A percentile compares a stretch with the other conserved stretches of the same genome.
These are phyloP conservation scores for Trypoxylon attenuatum DNA, from an alignment of 2,888 invertebrate species.

Conservation along the genomic window DNA sequence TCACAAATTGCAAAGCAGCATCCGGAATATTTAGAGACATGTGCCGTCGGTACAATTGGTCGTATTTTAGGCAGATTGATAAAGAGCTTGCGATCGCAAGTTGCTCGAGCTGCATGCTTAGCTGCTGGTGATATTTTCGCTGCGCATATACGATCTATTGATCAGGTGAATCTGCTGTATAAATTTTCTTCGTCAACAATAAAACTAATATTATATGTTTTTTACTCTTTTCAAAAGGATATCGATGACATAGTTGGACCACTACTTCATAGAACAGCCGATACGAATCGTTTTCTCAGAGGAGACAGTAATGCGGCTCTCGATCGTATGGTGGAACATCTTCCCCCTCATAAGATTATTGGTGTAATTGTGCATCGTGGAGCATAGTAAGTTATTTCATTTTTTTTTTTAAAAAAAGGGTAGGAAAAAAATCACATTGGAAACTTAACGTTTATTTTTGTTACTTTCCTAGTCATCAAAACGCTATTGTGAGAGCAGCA, in stretches of 20 bases:
- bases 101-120: slow-evolving; percentile 90
- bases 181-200: too few relatives aligned
- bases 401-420: background rate
- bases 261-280: slow-evolving; percentile 91
- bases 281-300: slow-evolving; percentile 94
- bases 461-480: slow-evolving; percentile 92
- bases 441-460: slow-evolving; percentile 3
- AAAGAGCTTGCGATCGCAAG: slow-evolving; percentile 93
- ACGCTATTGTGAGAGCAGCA: slow-evolving; percentile 89
- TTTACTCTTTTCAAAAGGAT: slow-evolving; percentile 76
- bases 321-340: slow-evolving; percentile 86
- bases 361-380: slow-evolving; percentile 83
- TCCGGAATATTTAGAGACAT: slow-evolving; percentile 79
- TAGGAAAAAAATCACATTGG: background rate
- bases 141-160: slow-evolving; percentile 74
- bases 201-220: background rate
- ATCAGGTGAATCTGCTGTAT: slow-evolving; percentile 59
- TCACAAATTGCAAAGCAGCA: slow-evolving; percentile 83
- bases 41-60: slow-evolving; percentile 82
- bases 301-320: slow-evolving; percentile 91
- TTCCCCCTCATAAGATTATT: slow-evolving; percentile 82
- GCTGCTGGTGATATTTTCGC: slow-evolving; percentile 88
- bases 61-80: slow-evolving; percentile 86
- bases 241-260: slow-evolving; percentile 89
- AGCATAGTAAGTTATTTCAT: slow-evolving; percentile 73